These are phyloP conservation scores for Sepioteuthis lessoniana DNA, from an alignment of 2,888 invertebrate species.

Conservation along the genomic window DNA sequence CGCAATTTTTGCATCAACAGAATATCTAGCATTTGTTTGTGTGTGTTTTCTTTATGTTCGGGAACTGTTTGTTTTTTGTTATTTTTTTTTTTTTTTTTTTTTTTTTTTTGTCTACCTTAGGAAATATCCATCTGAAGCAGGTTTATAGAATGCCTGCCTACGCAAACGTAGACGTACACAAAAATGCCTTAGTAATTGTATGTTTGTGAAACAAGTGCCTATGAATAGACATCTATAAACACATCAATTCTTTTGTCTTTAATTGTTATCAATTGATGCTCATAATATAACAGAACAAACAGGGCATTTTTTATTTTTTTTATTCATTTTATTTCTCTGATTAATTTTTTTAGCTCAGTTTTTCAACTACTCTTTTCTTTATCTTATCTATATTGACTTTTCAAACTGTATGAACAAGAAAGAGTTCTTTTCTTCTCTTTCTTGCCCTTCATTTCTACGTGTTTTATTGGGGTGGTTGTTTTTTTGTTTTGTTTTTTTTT, in stretches of 20 bases:
- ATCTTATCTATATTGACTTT: neutral
- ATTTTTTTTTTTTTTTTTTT: too few relatives aligned
- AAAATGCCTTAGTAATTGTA: neutral
- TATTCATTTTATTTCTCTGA: neutral
- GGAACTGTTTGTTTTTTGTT: too few relatives aligned
- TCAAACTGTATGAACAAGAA: neutral
- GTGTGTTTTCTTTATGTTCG: neutral
- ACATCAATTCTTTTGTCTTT: neutral
- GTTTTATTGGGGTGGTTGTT: too few relatives aligned
- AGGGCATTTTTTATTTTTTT: neutral
- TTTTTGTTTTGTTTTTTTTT: too few relatives aligned
- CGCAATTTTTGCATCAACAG: neutral
- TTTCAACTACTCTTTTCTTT: neutral
- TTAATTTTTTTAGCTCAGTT: neutral
- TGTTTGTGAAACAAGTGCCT: constrained; percentile 8
- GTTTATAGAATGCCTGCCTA: neutral
- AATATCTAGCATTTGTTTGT: neutral
- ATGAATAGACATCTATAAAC: constrained; percentile 33
- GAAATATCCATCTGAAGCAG: neutral
- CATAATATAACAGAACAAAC: neutral
- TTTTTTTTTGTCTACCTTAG: neutral
- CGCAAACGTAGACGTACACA: neutral
- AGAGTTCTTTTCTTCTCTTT: neutral
- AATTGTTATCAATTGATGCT: neutral
- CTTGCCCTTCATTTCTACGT: too few relatives aligned